phyloP scores from a whole-genome alignment of 2,113 vertebrate genomes.

The Anser brachyrhynchus region DNA sequence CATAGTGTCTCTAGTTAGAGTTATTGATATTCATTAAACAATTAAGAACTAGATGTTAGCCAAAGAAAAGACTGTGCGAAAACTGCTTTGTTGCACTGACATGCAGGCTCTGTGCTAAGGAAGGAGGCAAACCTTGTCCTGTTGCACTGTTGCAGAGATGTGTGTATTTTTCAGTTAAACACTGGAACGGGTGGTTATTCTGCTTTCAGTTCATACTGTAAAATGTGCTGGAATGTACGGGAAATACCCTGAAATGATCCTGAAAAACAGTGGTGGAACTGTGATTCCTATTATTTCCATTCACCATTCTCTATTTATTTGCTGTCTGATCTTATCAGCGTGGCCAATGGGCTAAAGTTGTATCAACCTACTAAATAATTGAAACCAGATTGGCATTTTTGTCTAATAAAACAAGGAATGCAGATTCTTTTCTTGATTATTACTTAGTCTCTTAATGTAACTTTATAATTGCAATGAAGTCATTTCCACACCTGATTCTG shows the following conservation, averaged over 20 bases:
- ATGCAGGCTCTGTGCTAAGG: neutral
- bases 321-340: neutral
- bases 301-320: neutral
- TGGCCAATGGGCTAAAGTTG: neutral
- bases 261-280: neutral
- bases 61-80: neutral
- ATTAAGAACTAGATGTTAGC: neutral
- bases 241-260: neutral
- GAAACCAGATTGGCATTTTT: neutral
- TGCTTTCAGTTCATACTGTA: neutral
- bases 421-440: neutral
- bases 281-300: neutral
- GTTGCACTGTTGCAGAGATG: neutral
- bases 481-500: slow-evolving; percentile 33
- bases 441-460: neutral
- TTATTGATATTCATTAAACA: neutral
- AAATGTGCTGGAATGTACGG: slow-evolving; percentile 20
- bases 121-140: neutral
- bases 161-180: neutral
- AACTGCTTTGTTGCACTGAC: neutral
- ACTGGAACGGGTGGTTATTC: neutral
- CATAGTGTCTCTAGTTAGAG: neutral
- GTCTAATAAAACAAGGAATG: slow-evolving; percentile 42
- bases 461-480: slow-evolving; percentile 12
- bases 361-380: neutral